Evolutionary conservation across 2,113 vertebrate genomes (phyloP).

Genomic region (Prunella himalayana): DNA sequence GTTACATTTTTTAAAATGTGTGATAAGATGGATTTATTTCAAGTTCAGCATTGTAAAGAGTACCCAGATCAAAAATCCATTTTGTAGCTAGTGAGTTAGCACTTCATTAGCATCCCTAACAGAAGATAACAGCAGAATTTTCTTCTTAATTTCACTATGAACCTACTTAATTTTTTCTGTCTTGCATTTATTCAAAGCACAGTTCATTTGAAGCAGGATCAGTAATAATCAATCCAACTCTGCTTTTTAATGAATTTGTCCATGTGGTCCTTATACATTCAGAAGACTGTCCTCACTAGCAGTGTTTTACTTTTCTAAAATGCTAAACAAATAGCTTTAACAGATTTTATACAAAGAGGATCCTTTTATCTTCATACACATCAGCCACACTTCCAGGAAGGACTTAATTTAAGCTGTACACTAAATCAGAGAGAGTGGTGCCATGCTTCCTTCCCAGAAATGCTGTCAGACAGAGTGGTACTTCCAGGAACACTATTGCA

Average conservation of each 20-base stretch:
- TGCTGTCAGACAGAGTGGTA: neutral
- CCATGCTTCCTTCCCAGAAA: conserved; percentile 30
- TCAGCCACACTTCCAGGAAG: conserved; percentile 27
- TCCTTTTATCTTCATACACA: neutral
- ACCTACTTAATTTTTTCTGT: neutral
- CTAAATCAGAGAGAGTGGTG: neutral
- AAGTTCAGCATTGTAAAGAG: neutral
- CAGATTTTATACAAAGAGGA: neutral
- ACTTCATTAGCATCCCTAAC: neutral
- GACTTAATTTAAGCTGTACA: conserved; percentile 6
- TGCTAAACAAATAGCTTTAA: neutral
- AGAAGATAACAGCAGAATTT: neutral
- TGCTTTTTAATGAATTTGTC: neutral
- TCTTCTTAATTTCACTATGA: neutral
- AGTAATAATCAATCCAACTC: neutral
- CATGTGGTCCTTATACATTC: neutral
- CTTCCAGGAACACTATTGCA: conserved; percentile 41
- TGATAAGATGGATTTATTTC: neutral
- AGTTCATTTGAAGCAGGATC: neutral
- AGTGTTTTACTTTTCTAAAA: neutral
- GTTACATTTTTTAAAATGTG: neutral
- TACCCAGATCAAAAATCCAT: neutral
- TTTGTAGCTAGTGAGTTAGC: neutral
- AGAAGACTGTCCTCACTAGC: neutral
- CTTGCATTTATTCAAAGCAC: neutral